A percentile compares a stretch with the other conserved stretches of the same genome.
Evolutionary conservation across 2,888 invertebrate genomes (phyloP).

Genomic region (Punctoribates punctum): DNA sequence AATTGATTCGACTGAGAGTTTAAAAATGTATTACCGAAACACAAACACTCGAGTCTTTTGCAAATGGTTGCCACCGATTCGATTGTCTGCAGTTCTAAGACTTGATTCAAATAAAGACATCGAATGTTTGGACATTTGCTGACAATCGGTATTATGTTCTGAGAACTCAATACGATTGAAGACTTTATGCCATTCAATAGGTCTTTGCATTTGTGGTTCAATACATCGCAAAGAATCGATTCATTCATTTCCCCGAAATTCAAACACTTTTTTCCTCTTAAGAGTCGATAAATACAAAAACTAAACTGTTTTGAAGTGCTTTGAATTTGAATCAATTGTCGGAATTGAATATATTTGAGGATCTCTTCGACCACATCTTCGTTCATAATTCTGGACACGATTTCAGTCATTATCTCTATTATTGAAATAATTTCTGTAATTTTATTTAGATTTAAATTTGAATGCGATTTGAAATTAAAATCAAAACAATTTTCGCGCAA

Average conservation of each 20-base stretch:
- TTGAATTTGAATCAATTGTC: not conserved
- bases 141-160: not conserved
- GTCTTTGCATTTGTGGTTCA: not conserved
- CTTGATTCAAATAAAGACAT: not conserved
- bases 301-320: not conserved
- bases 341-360: not conserved
- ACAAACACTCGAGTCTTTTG: not conserved
- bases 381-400: not conserved
- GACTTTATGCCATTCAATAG: not conserved
- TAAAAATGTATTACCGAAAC: not conserved
- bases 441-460: too few relatives aligned
- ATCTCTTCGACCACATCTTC: not conserved
- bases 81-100: not conserved
- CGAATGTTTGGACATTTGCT: slow-evolving; percentile 4
- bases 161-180: not conserved
- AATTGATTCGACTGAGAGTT: not conserved
- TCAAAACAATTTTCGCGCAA: too few relatives aligned
- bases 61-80: not conserved
- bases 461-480: too few relatives aligned
- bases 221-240: not conserved
- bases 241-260: not conserved
- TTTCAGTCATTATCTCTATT: too few relatives aligned
- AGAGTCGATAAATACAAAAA: not conserved
- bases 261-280: not conserved
- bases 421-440: too few relatives aligned